These are phyloP conservation scores for Euschistus heros DNA, from an alignment of 1,140 invertebrate species.

Conservation along the genomic window DNA sequence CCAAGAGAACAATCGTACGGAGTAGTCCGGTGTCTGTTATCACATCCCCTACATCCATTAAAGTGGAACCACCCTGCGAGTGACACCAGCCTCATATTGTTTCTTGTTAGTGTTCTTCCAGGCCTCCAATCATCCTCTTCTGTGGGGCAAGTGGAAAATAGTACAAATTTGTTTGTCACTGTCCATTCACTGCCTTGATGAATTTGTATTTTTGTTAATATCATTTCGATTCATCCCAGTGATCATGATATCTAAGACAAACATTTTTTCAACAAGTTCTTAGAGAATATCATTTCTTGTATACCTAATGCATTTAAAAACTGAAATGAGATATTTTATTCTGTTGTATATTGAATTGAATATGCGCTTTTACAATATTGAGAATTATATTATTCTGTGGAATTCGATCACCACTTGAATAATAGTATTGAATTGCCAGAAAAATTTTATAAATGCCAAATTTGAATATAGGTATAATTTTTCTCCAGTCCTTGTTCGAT, in stretches of 20 bases:
- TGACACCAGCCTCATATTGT: conserved; percentile 12
- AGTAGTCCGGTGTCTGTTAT: conserved; percentile 33
- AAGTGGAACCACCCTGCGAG: conserved; percentile 26
- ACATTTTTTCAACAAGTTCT: background rate
- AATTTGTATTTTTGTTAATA: conserved; percentile 4
- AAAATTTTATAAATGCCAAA: conserved; percentile 8
- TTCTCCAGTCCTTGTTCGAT: background rate
- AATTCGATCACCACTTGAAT: background rate
- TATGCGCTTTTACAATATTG: conserved; percentile 2
- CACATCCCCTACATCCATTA: conserved; percentile 29
- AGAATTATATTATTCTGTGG: background rate
- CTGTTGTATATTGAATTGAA: conserved; percentile 6
- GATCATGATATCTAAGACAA: background rate
- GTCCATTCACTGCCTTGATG: conserved; percentile 14
- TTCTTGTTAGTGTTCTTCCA: conserved; percentile 12
- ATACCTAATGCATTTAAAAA: conserved; percentile 6
- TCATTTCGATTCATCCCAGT: conserved; percentile 14
- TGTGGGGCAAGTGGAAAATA: conserved; percentile 2
- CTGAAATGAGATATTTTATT: background rate
- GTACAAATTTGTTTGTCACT: conserved; percentile 14
- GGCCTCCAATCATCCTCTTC: background rate
- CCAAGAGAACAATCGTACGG: conserved; percentile 19
- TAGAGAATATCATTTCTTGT: conserved; percentile 8
- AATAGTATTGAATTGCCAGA: background rate
- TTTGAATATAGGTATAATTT: conserved; percentile 8